Conservation (phyloP, 2,113 vertebrate genomes). For the Catharus minimus region DNA sequence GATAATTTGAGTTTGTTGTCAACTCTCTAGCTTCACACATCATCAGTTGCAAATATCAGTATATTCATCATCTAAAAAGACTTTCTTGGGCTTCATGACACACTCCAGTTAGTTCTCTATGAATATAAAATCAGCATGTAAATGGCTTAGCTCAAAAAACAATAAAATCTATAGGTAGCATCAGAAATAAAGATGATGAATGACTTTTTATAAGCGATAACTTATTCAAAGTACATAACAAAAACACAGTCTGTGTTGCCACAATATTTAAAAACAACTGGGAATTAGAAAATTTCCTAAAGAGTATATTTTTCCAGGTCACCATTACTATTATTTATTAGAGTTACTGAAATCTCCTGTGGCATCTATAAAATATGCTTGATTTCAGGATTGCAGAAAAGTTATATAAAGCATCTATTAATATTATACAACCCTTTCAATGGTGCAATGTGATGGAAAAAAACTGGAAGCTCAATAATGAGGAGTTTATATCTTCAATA, state of each 20-base stretch:
- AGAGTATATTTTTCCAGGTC: neutral
- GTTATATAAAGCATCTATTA: neutral
- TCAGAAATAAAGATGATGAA: neutral
- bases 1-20: neutral
- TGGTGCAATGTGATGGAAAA: neutral
- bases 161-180: neutral
- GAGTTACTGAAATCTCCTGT: neutral
- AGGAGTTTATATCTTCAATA: neutral
- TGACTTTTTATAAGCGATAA: neutral
- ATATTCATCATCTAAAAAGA: neutral
- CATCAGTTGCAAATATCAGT: neutral
- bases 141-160: neutral
- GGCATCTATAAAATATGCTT: neutral
- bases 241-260: neutral
- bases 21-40: neutral
- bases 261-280: neutral
- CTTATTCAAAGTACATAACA: neutral
- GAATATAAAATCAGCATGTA: neutral
- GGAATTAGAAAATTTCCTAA: neutral
- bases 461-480: neutral
- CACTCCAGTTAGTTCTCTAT: neutral
- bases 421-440: neutral
- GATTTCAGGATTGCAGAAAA: neutral
- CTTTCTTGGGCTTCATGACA: neutral
- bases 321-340: neutral